Base-by-base conservation (phyloP, 2,797 vertebrate species). In the Lithobates pipiens region DNA sequence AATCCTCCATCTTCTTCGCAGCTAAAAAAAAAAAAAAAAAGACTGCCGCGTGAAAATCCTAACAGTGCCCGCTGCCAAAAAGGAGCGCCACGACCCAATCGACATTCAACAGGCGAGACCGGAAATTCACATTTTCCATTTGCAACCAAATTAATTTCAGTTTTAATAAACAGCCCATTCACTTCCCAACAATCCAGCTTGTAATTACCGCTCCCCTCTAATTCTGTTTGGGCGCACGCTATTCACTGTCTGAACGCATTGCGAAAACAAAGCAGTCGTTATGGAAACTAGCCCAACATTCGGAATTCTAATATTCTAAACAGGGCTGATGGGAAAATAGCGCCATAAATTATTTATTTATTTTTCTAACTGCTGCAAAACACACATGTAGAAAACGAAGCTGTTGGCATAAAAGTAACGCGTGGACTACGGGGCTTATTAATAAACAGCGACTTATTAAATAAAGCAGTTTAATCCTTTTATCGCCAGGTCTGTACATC, bases 211-310 rank as follows among this genome's bases (percentile, higher is more conserved):
- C 89, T 84, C 84, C 87, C 27, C 88, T 80, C 88, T 90, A 88
- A 89, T 92, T 88, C 88, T 90, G 87, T 89, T 86, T 78, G 65
- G 89, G 87, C 82, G 85, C 61, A 80, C 86, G 90, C 89, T 91
- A 89, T 90, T 91, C 89, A 88, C 8, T 81, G 85, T 76, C 89
- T 89, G 84, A 88, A 87, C 89, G 88, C 90, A 92, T 92, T 88
- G 90, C 88, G 90, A 90, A 91, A 92, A 93, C 91, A 93, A 92
- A 91, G 89, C 84, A 75, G 92, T 92, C 91, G 86, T 91, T 90
- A 92, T 91, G 89, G 92, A 80, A 92, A 92, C 92, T 86, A 90
- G 92, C 92, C 90, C 88, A 90, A 87, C 18, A 42, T 89, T 89
- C 90, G 87, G 80, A 86, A 89, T 90, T 88, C 90, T 91, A 89